Evolutionary conservation across 2,797 vertebrate genomes (phyloP).

Genomic region (Perodicticus potto): DNA sequence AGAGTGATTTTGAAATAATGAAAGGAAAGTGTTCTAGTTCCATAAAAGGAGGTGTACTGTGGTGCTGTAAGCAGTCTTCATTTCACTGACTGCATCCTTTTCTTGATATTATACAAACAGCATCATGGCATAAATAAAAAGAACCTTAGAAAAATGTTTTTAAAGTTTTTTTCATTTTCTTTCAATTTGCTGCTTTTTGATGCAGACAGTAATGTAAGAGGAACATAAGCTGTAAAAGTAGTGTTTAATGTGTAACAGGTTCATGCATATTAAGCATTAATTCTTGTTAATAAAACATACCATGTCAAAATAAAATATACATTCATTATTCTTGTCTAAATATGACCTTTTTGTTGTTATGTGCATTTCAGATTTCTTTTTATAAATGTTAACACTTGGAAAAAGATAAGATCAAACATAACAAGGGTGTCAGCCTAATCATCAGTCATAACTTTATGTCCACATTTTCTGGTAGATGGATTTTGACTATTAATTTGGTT

Average conservation of each 20-base stretch:
- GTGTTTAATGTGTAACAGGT: slow-evolving; percentile 73
- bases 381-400: slow-evolving; percentile 85
- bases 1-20: slow-evolving; percentile 23
- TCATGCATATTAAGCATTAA: slow-evolving; percentile 67
- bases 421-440: slow-evolving; percentile 87
- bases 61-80: background rate
- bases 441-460: slow-evolving; percentile 90
- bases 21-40: slow-evolving; percentile 12
- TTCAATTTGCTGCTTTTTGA: slow-evolving; percentile 70
- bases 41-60: background rate
- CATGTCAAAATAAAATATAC: slow-evolving; percentile 82
- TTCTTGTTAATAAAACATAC: slow-evolving; percentile 74
- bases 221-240: slow-evolving; percentile 69
- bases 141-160: slow-evolving; percentile 59
- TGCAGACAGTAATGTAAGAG: slow-evolving; percentile 22
- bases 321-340: slow-evolving; percentile 79
- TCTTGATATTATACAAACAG: slow-evolving; percentile 46
- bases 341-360: slow-evolving; percentile 79
- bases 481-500: slow-evolving; percentile 99
- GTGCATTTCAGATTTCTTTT: slow-evolving; percentile 84
- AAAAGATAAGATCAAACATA: slow-evolving; percentile 84
- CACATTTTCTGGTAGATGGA: slow-evolving; percentile 96
- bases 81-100: slow-evolving; percentile 12
- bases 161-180: slow-evolving; percentile 61
- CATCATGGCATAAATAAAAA: slow-evolving; percentile 50